Evolutionary conservation across 2,797 vertebrate species (phyloP).

Genomic region (Micrastur ruficollis): DNA sequence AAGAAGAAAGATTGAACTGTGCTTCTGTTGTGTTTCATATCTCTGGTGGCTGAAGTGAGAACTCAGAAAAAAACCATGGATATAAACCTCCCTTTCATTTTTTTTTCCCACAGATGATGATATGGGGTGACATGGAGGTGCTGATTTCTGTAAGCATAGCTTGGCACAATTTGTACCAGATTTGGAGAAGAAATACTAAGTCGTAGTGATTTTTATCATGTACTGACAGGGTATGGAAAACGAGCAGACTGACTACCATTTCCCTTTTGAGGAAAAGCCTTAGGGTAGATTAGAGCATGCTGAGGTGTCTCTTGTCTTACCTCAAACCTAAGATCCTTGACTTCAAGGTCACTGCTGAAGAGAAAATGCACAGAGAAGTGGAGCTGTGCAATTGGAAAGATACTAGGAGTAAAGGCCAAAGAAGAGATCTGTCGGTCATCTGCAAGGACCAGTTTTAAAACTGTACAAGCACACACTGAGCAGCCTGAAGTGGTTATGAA

Average conservation of each 20-base stretch:
- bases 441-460: neutral
- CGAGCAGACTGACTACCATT: neutral
- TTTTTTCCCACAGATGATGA: neutral
- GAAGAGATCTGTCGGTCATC: neutral
- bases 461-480: neutral
- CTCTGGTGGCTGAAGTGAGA: neutral
- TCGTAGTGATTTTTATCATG: accelerated
- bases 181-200: neutral
- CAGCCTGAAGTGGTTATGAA: neutral
- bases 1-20: neutral
- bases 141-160: neutral
- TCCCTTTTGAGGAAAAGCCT: neutral
- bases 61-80: neutral
- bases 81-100: neutral
- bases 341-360: neutral
- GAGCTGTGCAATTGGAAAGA: neutral
- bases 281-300: neutral
- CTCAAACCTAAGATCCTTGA: neutral
- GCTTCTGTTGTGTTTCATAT: neutral
- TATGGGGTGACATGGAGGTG: neutral
- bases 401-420: neutral
- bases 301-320: neutral
- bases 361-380: neutral
- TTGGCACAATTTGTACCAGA: neutral
- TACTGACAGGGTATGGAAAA: neutral